Base-by-base conservation (phyloP, 2,797 vertebrate genomes). In the Ammospiza maritima region DNA sequence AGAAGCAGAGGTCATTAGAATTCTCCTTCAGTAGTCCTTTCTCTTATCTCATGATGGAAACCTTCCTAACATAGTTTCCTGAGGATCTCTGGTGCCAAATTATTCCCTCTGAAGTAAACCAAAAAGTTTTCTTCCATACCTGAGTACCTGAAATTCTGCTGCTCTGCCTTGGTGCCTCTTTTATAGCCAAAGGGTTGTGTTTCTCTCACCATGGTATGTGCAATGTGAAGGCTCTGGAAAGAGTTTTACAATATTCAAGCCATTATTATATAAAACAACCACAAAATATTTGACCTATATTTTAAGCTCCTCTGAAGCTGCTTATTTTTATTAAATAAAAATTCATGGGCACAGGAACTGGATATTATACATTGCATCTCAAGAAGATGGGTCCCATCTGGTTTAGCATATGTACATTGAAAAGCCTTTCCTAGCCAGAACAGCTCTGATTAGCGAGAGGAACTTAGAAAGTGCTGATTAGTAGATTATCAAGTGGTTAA, bases 241-340 rank as follows among this genome's bases (percentile, higher is more conserved):
- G 13, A 19, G 13, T 65, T 92, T 70, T 54, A 26, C 5, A 16
- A 8, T 53, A 9, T 48, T 53, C 40, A 48, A 78, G 25, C 36
- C 36, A 11, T 27, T 66, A 13, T 70, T 62, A 13, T 44, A 5
- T 45, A 19, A 77, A 74, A 34, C 27, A 83, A 36, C 25, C 3
- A 11, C 30, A 18, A n/a, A 88, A 56, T 21, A 38, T 16, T 4
- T 42, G 30, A 30, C 16, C 7, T 44, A 8, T 42, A 13, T 74
- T 81, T 80, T 53, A 74, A 86, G 53, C 10, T 90, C 5, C 38
- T 61, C 64, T 67, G 45, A 53, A 42, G 21, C 29, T 38, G 29
- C 78, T 88, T 79, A 12, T 51, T 88, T 85, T 53, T 51, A 72
- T 44, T 51, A 77, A 86, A 48, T 50, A 77, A 81, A 90, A 72